phyloP scores from a whole-genome alignment of 2,113 vertebrate genomes.

The Chiloscyllium plagiosum region DNA sequence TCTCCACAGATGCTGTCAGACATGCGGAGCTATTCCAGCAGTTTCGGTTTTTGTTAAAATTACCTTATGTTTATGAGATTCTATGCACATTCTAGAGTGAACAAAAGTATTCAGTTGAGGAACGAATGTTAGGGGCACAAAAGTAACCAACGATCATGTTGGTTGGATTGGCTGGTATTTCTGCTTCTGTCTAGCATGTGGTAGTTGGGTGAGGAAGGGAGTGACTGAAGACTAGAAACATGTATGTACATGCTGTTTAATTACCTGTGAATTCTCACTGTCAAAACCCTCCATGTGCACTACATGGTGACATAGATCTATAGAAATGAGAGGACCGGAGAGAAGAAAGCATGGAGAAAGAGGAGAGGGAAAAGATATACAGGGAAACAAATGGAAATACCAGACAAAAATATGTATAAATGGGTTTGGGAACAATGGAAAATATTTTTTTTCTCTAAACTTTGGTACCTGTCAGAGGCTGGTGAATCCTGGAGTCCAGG shows the following conservation, averaged over 20 bases:
- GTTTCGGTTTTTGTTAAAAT: too few species aligned
- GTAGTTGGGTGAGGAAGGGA: too few species aligned
- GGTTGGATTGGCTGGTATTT: background rate
- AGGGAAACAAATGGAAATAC: background rate
- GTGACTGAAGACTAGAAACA: background rate
- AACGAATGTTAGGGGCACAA: background rate
- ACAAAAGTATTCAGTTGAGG: too few species aligned
- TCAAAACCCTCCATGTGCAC: background rate
- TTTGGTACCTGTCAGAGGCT: background rate
- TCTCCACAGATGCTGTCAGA: too few species aligned
- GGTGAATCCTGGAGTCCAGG: background rate
- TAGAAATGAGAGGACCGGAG: background rate
- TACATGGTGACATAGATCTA: background rate
- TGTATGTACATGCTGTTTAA: background rate
- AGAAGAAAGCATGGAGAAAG: background rate
- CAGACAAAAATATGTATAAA: background rate
- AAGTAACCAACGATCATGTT: background rate
- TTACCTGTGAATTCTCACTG: background rate
- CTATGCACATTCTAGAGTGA: too few species aligned
- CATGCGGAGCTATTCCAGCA: too few species aligned
- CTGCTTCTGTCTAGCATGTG: background rate
- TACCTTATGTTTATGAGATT: too few species aligned
- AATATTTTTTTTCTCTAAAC: background rate
- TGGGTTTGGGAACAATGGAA: background rate
- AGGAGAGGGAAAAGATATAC: background rate